Base-by-base conservation (phyloP, 1,140 invertebrate species). In the Zophobas atratus region DNA sequence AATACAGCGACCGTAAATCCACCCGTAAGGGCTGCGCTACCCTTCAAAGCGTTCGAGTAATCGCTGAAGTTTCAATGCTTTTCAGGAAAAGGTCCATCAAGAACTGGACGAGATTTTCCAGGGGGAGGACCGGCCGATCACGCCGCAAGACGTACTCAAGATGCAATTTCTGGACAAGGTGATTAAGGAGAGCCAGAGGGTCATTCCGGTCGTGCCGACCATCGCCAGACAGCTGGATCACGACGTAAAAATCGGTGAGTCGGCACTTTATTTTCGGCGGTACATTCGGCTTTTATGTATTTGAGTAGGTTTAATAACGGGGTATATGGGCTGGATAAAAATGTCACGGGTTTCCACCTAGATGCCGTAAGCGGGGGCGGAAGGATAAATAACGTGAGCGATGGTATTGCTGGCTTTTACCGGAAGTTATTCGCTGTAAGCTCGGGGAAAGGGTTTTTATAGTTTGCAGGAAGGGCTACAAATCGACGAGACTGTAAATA, bases 81-180 rank as follows among this genome's bases (percentile, higher is more conserved):
- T 79, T 1, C 67, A 81, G 80, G 57, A 70, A 35, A 77, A 53
- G 43, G 88, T 93, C 0, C 90, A 90, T 3, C 88, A 92, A 73
- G 94, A 96, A 85, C 83, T 94, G 56, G 88, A 92, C 63, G 75
- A 83, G 5, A 90, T 95, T 39, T 91, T 94, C 71, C 87, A 87
- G 3, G 85, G 86, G 34, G 88, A 90, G 6, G 84, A 89, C 0
- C 85, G 90, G 41, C 80, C 83, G 1, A 86, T 90, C 0, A 92
- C 89, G 0, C 87, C 90, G 79, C 90, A 93, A 63, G 93, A 94
- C 83, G 81, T 94, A 48, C 84, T 87, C 67, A 86, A 90, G 76
- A 89, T 95, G 90, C 92, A 91, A 78, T 95, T 94, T 82, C 84
- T 95, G 77, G 94, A 94, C 80, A 90, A 90, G 80, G 92, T 92